Conservation (phyloP, 35 echinoderm and acorn worm species). For the Strongylocentrotus purpuratus region DNA sequence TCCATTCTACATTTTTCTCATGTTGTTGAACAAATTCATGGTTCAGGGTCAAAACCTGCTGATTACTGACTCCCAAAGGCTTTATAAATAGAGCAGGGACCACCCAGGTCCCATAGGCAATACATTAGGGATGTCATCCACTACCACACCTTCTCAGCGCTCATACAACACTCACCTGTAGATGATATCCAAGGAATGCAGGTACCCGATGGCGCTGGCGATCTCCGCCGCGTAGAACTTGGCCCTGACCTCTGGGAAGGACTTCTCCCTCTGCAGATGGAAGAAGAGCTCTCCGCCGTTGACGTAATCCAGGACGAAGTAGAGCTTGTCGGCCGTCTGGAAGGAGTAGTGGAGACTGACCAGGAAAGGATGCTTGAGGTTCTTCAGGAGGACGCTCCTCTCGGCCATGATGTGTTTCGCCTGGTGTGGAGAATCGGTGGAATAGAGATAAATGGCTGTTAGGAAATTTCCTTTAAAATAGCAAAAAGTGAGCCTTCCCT, state of each 20-base stretch:
- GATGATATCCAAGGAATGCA: slow-evolving; percentile 93
- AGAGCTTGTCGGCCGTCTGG: slow-evolving; percentile 97
- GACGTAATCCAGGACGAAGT: slow-evolving; percentile 98
- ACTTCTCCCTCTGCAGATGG: slow-evolving; percentile 93
- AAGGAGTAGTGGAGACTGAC: slow-evolving; percentile 97
- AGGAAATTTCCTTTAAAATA: no score
- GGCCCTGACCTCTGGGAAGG: slow-evolving; percentile 83
- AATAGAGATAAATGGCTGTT: neutral
- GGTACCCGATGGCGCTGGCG: slow-evolving; percentile 95
- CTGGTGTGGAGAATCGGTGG: slow-evolving; percentile 38
- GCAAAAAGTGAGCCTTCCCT: no score
- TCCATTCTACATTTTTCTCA: no score
- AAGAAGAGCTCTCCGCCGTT: slow-evolving; percentile 98
- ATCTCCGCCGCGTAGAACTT: slow-evolving; percentile 98
- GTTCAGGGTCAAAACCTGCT: no score
- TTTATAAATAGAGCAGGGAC: no score
- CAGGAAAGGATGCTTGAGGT: slow-evolving; percentile 99
- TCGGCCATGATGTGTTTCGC: slow-evolving; percentile 99
- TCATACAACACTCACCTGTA: slow-evolving; percentile 71
- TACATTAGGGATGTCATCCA: no score
- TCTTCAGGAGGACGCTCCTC: slow-evolving; percentile 91
- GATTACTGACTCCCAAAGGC: no score
- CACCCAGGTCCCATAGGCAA: no score
- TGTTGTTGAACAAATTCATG: no score
- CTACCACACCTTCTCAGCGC: no score